A percentile compares a stretch with the other conserved stretches of the same genome.
Conservation (phyloP, 2,888 invertebrate genomes). For the Abrostola triplasia region DNA sequence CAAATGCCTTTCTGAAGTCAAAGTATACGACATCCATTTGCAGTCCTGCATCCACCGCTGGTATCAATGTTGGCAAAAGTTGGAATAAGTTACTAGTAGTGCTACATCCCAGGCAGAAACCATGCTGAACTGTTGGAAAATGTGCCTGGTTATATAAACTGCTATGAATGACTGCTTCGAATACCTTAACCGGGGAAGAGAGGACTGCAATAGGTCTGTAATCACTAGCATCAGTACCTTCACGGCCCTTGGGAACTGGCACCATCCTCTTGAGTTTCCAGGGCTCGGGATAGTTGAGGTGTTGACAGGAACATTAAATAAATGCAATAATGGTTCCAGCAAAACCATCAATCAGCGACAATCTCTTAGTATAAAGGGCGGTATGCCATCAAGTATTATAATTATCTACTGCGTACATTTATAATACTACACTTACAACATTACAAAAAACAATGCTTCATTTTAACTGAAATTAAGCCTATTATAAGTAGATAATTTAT, state of each 20-base stretch:
- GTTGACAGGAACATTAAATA: background rate
- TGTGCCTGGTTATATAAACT: background rate
- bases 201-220: background rate
- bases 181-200: background rate
- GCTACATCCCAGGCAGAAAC: background rate
- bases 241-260: background rate
- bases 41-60: no score
- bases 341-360: conserved; percentile 2
- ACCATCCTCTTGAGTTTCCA: background rate
- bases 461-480: no score
- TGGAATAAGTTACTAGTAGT: no score
- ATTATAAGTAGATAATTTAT: no score
- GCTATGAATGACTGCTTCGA: background rate
- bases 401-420: no score
- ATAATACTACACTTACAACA: no score
- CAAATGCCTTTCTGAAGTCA: no score
- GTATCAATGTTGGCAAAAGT: no score
- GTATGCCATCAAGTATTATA: conserved; percentile 4
- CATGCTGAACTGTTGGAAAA: background rate
- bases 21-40: no score
- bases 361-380: background rate
- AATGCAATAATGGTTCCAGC: conserved; percentile 1
- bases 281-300: background rate
- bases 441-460: no score
- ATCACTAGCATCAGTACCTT: background rate